Conservation (phyloP, 2,888 invertebrate genomes). For the Diogma glabrata region DNA sequence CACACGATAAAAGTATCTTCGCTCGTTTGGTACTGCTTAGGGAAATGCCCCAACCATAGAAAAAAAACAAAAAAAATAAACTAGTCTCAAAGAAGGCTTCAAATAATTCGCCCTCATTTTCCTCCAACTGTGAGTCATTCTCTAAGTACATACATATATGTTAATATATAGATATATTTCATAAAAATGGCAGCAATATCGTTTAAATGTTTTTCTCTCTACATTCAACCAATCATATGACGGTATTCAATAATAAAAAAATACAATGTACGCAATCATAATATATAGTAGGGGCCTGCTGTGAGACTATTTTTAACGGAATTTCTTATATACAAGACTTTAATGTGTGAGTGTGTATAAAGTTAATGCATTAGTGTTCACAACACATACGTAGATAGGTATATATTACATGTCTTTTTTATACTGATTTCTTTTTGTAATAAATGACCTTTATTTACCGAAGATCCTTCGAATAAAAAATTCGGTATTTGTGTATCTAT, state of each 20-base stretch:
- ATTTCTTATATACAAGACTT: constrained; percentile 7
- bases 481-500: no score
- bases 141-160: background rate
- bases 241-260: constrained; percentile 6
- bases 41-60: constrained; percentile 11
- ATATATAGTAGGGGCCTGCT: constrained; percentile 4
- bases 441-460: no score
- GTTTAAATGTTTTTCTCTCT: background rate
- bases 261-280: constrained; percentile 11
- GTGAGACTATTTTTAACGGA: constrained; percentile 11
- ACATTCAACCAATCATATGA: constrained; percentile 11
- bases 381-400: no score
- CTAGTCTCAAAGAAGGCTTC: constrained; percentile 8
- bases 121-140: constrained; percentile 12
- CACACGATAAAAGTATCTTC: constrained; percentile 1
- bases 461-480: no score
- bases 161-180: background rate
- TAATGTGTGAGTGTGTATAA: no score
- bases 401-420: no score
- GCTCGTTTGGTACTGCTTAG: constrained; percentile 6
- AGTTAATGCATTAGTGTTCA: no score
- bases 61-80: constrained; percentile 8
- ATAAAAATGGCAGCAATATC: constrained; percentile 2
- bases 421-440: no score
- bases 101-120: constrained; percentile 11